Evolutionary conservation across 2,888 invertebrate genomes (phyloP).

Genomic region (Diplolepis rosae): DNA sequence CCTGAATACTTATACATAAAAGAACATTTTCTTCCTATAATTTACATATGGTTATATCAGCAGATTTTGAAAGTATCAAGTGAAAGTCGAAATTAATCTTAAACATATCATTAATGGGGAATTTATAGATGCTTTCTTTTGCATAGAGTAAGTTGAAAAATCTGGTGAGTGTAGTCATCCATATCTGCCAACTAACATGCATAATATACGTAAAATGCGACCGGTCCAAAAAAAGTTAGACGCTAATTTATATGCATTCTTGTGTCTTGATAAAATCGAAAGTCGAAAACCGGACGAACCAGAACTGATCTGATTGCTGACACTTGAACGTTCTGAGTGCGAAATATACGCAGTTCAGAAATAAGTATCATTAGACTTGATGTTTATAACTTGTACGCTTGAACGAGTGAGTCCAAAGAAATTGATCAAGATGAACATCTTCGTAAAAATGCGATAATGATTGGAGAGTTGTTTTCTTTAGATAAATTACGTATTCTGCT

Average conservation of each 20-base stretch:
- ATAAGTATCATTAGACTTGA: slow-evolving; percentile 20
- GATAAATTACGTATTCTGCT: background rate
- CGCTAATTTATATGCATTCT: slow-evolving; percentile 12
- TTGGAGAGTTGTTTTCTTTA: background rate
- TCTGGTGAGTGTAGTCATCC: slow-evolving; percentile 4
- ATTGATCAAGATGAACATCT: slow-evolving; percentile 18
- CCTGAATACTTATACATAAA: background rate
- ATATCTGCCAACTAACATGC: slow-evolving; percentile 18
- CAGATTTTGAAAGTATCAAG: background rate
- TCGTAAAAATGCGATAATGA: background rate
- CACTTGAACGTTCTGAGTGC: background rate
- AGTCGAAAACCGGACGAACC: slow-evolving; percentile 22
- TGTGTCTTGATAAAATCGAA: slow-evolving; percentile 23
- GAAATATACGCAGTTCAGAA: slow-evolving; percentile 4
- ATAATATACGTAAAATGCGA: background rate
- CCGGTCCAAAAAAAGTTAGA: background rate
- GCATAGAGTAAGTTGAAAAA: background rate
- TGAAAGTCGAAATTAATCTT: slow-evolving; percentile 14
- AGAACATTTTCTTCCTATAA: background rate
- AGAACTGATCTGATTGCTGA: slow-evolving; percentile 30
- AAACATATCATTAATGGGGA: background rate
- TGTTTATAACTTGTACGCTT: slow-evolving; percentile 11
- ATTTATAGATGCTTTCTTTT: background rate
- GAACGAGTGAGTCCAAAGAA: background rate
- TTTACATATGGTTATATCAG: background rate